phyloP scores from a whole-genome alignment of 2,888 invertebrate species.

The Adela reaumurella region DNA sequence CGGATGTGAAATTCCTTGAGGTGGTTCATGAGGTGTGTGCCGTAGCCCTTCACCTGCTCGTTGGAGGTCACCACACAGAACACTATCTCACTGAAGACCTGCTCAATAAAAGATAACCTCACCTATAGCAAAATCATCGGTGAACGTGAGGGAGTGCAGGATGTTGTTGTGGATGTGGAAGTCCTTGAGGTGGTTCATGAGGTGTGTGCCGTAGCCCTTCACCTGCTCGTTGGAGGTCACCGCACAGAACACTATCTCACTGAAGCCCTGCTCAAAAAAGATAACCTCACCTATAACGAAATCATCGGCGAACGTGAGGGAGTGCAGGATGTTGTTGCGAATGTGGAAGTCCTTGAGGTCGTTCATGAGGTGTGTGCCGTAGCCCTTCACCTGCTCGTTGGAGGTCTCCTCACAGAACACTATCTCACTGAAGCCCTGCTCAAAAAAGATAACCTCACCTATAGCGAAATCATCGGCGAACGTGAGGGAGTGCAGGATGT shows the following conservation, averaged over 20 bases:
- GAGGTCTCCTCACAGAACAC: too few species aligned
- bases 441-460: slow-evolving; percentile 38
- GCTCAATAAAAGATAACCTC: too few species aligned
- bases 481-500: slow-evolving; percentile 82
- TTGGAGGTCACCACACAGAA: slow-evolving; percentile 87
- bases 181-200: slow-evolving; percentile 93
- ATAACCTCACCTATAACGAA: too few species aligned
- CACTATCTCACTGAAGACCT: slow-evolving; percentile 89
- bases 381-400: slow-evolving; percentile 78
- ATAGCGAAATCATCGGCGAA: slow-evolving; percentile 89
- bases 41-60: slow-evolving; percentile 89
- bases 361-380: slow-evolving; percentile 92
- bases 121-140: slow-evolving; percentile 88
- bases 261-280: too few species aligned
- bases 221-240: slow-evolving; percentile 86
- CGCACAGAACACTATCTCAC: slow-evolving; percentile 91
- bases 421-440: too few species aligned
- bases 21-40: slow-evolving; percentile 92
- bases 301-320: slow-evolving; percentile 90
- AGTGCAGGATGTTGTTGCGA: slow-evolving; percentile 73
- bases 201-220: slow-evolving; percentile 87
- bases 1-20: slow-evolving; percentile 86
- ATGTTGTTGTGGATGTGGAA: slow-evolving; percentile 81
- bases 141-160: slow-evolving; percentile 85
- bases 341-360: slow-evolving; percentile 90